A percentile compares a stretch with the other conserved stretches of the same genome.
These are phyloP conservation scores for Palythoa caribaeorum DNA, from an alignment of 92 coral and sea anemone species.

Conservation along the genomic window DNA sequence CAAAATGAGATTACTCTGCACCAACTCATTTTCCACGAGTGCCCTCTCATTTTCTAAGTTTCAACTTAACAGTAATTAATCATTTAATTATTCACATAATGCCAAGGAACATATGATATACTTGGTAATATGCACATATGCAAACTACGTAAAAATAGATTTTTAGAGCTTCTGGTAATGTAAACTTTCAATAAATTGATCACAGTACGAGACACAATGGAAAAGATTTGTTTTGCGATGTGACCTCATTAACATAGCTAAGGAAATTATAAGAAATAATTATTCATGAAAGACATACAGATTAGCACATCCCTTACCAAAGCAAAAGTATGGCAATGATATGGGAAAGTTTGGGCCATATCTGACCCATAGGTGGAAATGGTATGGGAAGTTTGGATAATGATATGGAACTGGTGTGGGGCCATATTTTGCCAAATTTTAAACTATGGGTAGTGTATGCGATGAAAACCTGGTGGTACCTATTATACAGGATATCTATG, in stretches of 20 bases:
- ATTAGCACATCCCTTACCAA: constrained; percentile 33
- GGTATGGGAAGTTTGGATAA: constrained; percentile 44
- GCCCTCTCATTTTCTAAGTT: background rate
- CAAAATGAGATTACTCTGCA: background rate
- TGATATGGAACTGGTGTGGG: constrained; percentile 59
- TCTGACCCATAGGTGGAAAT: constrained; percentile 62
- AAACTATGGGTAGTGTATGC: constrained; percentile 52
- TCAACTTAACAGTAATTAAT: background rate
- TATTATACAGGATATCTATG: constrained; percentile 49
- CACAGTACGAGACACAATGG: background rate
- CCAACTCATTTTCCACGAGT: background rate
- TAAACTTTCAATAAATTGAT: background rate
- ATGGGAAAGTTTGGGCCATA: constrained; percentile 57
- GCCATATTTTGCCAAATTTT: constrained; percentile 40
- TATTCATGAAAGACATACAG: no score
- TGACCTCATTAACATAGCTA: background rate
- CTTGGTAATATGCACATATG: background rate
- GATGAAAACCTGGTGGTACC: constrained; percentile 39
- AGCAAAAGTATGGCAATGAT: constrained; percentile 52
- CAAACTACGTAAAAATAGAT: background rate
- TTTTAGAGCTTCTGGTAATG: background rate
- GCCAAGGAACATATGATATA: background rate
- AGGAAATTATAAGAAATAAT: no score
- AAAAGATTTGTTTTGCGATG: background rate
- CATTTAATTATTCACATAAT: background rate